These are phyloP conservation scores for Galendromus occidentalis DNA, from an alignment of 1,140 invertebrate genomes.

Conservation along the genomic window DNA sequence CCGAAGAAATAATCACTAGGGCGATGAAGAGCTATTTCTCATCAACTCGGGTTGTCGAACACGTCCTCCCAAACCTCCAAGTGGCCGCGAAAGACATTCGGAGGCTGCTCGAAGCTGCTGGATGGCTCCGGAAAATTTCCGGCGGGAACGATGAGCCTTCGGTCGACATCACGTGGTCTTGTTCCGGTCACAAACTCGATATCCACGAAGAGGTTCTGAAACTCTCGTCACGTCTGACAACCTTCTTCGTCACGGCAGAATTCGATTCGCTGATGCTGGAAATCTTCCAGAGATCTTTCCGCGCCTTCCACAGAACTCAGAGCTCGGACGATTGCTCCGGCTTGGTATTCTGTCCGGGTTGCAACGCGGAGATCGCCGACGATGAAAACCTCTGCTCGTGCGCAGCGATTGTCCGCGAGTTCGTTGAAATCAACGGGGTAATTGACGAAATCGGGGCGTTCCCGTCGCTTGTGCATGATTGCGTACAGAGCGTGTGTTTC, in stretches of 20 bases:
- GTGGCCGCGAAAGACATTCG: too few species aligned
- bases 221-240: neutral
- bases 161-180: too few species aligned
- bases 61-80: neutral
- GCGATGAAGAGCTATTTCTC: neutral
- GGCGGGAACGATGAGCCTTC: too few species aligned
- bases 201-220: neutral
- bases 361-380: neutral
- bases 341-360: neutral
- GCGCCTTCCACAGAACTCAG: neutral
- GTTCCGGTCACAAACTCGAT: too few species aligned
- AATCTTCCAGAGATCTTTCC: neutral
- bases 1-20: neutral
- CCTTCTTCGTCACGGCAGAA: neutral
- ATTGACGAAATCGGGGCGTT: neutral
- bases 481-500: constrained; percentile 42
- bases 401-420: neutral
- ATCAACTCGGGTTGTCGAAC: neutral
- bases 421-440: neutral
- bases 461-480: neutral
- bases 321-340: neutral
- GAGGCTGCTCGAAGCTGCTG: too few species aligned
- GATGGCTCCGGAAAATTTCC: too few species aligned
- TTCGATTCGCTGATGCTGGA: neutral
- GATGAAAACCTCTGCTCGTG: neutral